These are phyloP conservation scores for Danionella cerebrum DNA, from an alignment of 2,113 vertebrate species.

Conservation along the genomic window DNA sequence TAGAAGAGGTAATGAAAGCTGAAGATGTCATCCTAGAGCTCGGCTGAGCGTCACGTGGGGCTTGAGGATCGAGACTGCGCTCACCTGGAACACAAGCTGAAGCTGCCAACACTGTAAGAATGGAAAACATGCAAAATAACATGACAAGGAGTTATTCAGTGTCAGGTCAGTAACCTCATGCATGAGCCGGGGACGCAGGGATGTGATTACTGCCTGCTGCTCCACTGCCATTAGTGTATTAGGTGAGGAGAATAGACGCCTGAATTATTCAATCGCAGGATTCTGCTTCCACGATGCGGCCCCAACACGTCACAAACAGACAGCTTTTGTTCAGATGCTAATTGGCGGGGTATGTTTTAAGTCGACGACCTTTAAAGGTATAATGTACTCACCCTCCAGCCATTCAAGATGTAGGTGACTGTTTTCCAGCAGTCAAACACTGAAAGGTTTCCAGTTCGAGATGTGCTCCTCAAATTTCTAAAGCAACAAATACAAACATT, in stretches of 20 bases:
- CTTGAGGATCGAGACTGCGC: background rate
- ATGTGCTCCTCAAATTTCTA: too few species aligned
- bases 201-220: constrained; percentile 35
- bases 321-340: background rate
- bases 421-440: too few species aligned
- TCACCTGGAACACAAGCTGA: constrained; percentile 28
- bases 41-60: constrained; percentile 17
- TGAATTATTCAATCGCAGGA: constrained; percentile 32
- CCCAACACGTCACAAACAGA: background rate
- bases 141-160: constrained; percentile 36
- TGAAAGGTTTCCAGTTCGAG: too few species aligned
- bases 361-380: background rate
- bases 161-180: constrained; percentile 15
- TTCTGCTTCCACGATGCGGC: background rate
- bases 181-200: too few species aligned
- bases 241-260: constrained; percentile 16
- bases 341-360: background rate
- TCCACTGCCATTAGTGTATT: constrained; percentile 25
- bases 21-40: constrained; percentile 32
- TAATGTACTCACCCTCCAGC: too few species aligned
- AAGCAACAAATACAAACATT: too few species aligned
- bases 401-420: too few species aligned
- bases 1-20: constrained; percentile 33
- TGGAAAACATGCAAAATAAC: constrained; percentile 42
- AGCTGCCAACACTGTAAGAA: constrained; percentile 26